phyloP scores from a whole-genome alignment of 2,797 vertebrate genomes.

The Pseudochirops corinnae region DNA sequence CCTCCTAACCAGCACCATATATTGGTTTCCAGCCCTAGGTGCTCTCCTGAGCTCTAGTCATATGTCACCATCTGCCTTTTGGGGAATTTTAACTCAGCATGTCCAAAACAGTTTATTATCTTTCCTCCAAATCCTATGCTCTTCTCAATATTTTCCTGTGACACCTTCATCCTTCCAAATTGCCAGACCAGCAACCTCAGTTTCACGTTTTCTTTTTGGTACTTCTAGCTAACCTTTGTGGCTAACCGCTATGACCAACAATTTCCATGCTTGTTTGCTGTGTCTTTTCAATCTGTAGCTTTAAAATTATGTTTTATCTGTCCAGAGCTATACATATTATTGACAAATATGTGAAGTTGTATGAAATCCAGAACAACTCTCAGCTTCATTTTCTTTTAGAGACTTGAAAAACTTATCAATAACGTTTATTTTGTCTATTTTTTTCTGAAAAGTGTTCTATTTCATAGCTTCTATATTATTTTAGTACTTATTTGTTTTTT shows the following conservation, averaged over 20 bases:
- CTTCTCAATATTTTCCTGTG: background rate
- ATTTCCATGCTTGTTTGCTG: background rate
- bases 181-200: background rate
- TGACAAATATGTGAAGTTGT: conserved; percentile 31
- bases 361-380: conserved; percentile 22
- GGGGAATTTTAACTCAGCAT: background rate
- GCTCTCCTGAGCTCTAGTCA: background rate
- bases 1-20: background rate
- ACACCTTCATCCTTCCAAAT: background rate
- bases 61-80: background rate
- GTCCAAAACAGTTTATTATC: background rate
- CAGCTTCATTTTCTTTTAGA: background rate
- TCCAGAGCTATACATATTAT: background rate
- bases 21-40: background rate
- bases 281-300: background rate
- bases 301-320: conserved; percentile 45
- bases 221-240: background rate
- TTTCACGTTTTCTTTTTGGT: background rate
- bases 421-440: conserved; percentile 25
- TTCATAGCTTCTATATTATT: conserved; percentile 31
- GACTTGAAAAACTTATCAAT: conserved; percentile 37
- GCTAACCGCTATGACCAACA: conserved; percentile 5
- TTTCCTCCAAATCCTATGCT: background rate
- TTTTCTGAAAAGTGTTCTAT: background rate
- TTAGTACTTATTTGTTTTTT: conserved; percentile 4